These are phyloP conservation scores for Coenonympha arcania DNA, from an alignment of 2,888 invertebrate genomes.

Conservation along the genomic window DNA sequence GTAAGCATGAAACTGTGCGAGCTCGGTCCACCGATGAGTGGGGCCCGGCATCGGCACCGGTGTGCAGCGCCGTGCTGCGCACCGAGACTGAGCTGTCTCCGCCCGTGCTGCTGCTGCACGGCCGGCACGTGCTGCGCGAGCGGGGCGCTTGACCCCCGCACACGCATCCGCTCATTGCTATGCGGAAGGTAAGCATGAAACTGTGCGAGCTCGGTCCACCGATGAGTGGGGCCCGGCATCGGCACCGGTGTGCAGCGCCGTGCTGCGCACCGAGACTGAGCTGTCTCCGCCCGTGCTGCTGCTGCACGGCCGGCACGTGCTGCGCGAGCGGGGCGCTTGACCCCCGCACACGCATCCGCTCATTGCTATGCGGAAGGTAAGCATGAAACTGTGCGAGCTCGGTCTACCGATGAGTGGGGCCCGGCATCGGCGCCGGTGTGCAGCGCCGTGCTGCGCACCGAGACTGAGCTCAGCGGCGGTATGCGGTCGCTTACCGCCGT, in stretches of 20 bases:
- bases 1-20: conserved; percentile 62
- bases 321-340: conserved; percentile 74
- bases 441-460: conserved; percentile 74
- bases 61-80: conserved; percentile 75
- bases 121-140: conserved; percentile 72
- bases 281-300: conserved; percentile 66
- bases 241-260: conserved; percentile 71
- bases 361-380: too few species aligned
- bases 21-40: conserved; percentile 81
- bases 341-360: conserved; percentile 64
- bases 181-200: too few species aligned
- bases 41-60: conserved; percentile 75
- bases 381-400: conserved; percentile 72
- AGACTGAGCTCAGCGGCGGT: conserved; percentile 63
- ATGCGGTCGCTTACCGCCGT: too few species aligned
- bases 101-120: conserved; percentile 67
- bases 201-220: conserved; percentile 77
- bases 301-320: conserved; percentile 67
- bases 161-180: conserved; percentile 59
- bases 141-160: conserved; percentile 70
- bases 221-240: conserved; percentile 80
- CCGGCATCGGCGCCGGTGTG: conserved; percentile 67
- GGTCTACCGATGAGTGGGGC: conserved; percentile 83
- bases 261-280: conserved; percentile 67
- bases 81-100: conserved; percentile 60